phyloP scores from a whole-genome alignment of 1,140 invertebrate species.

The Nixonia krombeini region DNA sequence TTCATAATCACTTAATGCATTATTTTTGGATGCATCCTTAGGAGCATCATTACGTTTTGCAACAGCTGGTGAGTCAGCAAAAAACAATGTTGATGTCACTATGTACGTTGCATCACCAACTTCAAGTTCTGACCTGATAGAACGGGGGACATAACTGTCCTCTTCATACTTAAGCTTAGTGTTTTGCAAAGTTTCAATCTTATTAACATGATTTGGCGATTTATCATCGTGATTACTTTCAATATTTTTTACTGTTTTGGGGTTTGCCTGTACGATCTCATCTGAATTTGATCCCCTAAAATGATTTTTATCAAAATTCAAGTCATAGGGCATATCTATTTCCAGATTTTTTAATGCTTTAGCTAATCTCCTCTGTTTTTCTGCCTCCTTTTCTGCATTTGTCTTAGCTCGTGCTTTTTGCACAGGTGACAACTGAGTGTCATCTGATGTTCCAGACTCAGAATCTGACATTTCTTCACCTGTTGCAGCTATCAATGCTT shows the following conservation, averaged over 20 bases:
- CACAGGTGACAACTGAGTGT: constrained; percentile 61
- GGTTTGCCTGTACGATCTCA: neutral
- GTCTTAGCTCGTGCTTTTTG: constrained; percentile 63
- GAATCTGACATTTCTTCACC: constrained; percentile 61
- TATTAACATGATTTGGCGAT: constrained; percentile 1
- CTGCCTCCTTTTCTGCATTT: constrained; percentile 58
- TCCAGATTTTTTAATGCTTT: constrained; percentile 56
- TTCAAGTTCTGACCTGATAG: constrained; percentile 53
- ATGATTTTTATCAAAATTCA: constrained; percentile 13
- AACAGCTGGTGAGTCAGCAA: constrained; percentile 33
- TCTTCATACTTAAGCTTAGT: too few relatives aligned
- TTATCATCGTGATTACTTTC: constrained; percentile 20
- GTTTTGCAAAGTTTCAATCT: too few relatives aligned
- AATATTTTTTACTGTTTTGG: neutral
- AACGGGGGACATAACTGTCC: constrained; percentile 23
- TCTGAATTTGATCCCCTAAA: neutral
- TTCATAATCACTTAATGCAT: constrained; percentile 30
- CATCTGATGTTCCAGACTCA: constrained; percentile 59
- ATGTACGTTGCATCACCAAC: constrained; percentile 61
- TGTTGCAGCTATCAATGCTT: constrained; percentile 60
- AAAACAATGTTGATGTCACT: constrained; percentile 59
- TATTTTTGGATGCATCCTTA: neutral
- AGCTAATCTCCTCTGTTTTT: constrained; percentile 45
- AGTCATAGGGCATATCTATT: constrained; percentile 32
- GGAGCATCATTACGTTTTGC: constrained; percentile 1